Conservation (phyloP, 2,888 invertebrate genomes). For the Leptopilina drosophilae region DNA sequence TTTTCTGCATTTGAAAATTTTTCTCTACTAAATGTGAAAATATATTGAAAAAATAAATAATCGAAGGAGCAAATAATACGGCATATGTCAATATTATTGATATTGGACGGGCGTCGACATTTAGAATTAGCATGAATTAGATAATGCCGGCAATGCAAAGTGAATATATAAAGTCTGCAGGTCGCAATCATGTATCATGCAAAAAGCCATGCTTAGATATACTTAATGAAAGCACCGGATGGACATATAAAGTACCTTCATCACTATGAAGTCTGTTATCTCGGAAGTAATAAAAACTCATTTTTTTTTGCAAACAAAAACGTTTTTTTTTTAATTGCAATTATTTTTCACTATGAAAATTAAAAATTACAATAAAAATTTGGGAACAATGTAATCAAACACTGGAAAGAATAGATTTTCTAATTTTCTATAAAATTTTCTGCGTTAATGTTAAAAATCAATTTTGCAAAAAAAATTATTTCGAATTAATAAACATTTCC, state of each 20-base stretch:
- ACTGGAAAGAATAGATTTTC: no score
- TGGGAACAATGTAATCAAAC: no score
- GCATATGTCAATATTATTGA: conserved; percentile 1
- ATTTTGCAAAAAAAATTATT: no score
- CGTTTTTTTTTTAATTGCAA: no score
- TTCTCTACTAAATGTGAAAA: no score
- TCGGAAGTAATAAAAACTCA: conserved; percentile 46
- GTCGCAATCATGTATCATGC: conserved; percentile 55
- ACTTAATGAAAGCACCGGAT: conserved; percentile 55
- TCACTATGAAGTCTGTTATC: conserved; percentile 49
- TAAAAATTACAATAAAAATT: no score
- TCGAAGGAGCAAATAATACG: background rate
- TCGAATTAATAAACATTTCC: no score
- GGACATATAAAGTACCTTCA: conserved; percentile 54
- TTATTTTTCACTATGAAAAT: no score
- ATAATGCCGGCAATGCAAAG: conserved; percentile 49
- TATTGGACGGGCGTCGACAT: conserved; percentile 28
- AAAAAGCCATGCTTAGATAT: conserved; percentile 52
- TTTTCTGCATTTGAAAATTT: no score
- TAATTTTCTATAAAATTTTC: no score
- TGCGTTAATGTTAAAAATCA: no score
- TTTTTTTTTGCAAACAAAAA: no score
- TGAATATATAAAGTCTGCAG: conserved; percentile 43
- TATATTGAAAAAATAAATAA: background rate
- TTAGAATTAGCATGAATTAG: conserved; percentile 46